Evolutionary conservation across 2,888 invertebrate species (phyloP).

Genomic region (Acanthopleura granulata): DNA sequence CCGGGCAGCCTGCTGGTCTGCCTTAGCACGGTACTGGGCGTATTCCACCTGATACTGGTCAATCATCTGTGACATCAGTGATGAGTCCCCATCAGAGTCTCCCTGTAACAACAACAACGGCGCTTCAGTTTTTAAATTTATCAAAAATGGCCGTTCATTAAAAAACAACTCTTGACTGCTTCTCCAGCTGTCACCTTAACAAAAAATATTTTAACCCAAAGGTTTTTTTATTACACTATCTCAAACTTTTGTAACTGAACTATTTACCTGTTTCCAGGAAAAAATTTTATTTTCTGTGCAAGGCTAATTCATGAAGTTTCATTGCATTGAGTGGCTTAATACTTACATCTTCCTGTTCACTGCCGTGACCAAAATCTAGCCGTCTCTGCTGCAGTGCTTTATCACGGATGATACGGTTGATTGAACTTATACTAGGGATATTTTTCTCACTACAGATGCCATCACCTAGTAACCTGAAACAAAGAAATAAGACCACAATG

Average conservation of each 20-base stretch:
- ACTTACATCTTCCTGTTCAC: slow-evolving; percentile 12
- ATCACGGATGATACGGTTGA: slow-evolving; percentile 69
- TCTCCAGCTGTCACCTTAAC: no score
- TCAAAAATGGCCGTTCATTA: no score
- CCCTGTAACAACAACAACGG: background rate
- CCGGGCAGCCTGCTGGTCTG: background rate
- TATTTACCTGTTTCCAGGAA: no score
- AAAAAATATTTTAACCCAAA: no score
- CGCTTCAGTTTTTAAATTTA: no score
- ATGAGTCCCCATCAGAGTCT: slow-evolving; percentile 5
- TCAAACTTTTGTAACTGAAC: no score
- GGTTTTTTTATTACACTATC: no score
- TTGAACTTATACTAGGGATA: slow-evolving; percentile 69
- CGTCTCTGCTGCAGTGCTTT: slow-evolving; percentile 44
- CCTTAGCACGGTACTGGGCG: background rate
- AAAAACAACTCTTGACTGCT: no score
- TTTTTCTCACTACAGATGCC: slow-evolving; percentile 67
- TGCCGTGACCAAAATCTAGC: background rate
- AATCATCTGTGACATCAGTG: slow-evolving; percentile 2
- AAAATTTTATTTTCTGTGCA: no score
- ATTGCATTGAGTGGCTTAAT: no score
- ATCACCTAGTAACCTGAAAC: slow-evolving; percentile 62
- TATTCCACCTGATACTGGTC: slow-evolving; percentile 9
- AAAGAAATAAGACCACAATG: no score
- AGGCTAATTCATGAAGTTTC: no score